Evolutionary conservation across 2,888 invertebrate genomes (phyloP).

Genomic region (Bruchidius siliquastri): DNA sequence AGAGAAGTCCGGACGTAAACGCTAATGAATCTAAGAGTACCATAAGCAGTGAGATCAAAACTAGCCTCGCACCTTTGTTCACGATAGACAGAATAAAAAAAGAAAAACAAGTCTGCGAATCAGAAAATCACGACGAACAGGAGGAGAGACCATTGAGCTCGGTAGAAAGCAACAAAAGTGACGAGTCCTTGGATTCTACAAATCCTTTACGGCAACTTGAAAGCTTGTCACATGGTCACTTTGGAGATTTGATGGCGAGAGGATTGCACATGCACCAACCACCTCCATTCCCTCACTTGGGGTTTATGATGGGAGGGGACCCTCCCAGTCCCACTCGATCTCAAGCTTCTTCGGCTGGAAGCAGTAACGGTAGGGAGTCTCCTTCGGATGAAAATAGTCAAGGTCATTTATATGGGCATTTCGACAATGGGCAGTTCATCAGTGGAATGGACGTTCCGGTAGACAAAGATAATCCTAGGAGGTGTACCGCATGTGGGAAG

Average conservation of each 20-base stretch:
- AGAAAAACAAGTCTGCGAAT: constrained; percentile 40
- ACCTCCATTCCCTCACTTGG: constrained; percentile 46
- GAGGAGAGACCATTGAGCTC: constrained; percentile 51
- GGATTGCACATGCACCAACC: constrained; percentile 44
- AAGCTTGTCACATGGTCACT: constrained; percentile 74
- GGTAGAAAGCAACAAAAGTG: constrained; percentile 54
- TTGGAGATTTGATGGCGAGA: constrained; percentile 53
- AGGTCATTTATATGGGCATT: constrained; percentile 65
- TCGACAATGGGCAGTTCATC: constrained; percentile 69
- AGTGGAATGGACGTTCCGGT: constrained; percentile 79
- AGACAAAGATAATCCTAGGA: constrained; percentile 85
- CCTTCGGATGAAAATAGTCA: constrained; percentile 55
- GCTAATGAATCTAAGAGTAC: constrained; percentile 44
- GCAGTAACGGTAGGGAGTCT: constrained; percentile 52
- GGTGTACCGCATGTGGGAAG: constrained; percentile 89
- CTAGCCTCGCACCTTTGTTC: constrained; percentile 45
- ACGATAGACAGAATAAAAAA: constrained; percentile 45
- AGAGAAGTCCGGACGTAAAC: constrained; percentile 48
- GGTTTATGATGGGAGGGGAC: constrained; percentile 52
- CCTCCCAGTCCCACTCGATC: constrained; percentile 58
- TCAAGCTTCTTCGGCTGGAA: constrained; percentile 59
- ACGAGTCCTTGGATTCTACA: constrained; percentile 59
- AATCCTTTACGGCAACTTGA: constrained; percentile 74
- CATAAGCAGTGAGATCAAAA: constrained; percentile 41
- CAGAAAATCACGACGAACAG: constrained; percentile 40